Evolutionary conservation across 2,888 invertebrate species (phyloP).

Genomic region (Eristalis tenax): DNA sequence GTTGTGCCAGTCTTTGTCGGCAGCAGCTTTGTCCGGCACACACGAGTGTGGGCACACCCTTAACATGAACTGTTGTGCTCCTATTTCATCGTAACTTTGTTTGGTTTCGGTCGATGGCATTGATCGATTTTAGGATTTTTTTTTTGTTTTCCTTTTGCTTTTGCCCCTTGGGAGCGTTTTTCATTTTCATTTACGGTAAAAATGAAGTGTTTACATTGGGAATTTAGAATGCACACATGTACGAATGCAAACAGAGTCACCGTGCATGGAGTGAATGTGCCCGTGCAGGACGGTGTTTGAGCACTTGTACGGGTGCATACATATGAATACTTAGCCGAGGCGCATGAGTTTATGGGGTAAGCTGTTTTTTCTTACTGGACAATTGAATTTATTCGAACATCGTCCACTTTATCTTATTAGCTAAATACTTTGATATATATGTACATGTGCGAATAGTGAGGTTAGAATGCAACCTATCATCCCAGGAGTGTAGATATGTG

Average conservation of each 20-base stretch:
- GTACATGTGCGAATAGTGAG: no score
- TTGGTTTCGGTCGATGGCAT: conserved; percentile 58
- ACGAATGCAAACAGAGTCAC: neutral
- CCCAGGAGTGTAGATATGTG: no score
- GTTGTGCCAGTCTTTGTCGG: conserved; percentile 21
- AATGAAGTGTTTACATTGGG: conserved; percentile 14
- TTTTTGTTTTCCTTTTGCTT: neutral
- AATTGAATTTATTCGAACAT: neutral
- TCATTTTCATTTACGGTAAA: conserved; percentile 26
- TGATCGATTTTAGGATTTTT: conserved; percentile 44
- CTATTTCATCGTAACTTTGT: conserved; percentile 28
- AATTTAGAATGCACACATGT: conserved; percentile 9
- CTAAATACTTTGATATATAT: neutral
- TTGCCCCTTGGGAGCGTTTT: neutral
- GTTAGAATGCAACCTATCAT: no score
- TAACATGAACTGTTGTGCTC: neutral
- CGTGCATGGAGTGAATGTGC: neutral
- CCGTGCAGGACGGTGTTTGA: neutral
- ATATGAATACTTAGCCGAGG: conserved; percentile 13
- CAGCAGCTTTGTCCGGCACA: conserved; percentile 13
- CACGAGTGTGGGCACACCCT: neutral
- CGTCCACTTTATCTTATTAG: neutral
- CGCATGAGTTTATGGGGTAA: conserved; percentile 8
- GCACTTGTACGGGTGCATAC: conserved; percentile 24
- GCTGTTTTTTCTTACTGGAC: neutral